A percentile compares a stretch with the other conserved stretches of the same genome.
phyloP scores from a whole-genome alignment of 2,888 invertebrate species.

The Lepidocyrtinus sp. region DNA sequence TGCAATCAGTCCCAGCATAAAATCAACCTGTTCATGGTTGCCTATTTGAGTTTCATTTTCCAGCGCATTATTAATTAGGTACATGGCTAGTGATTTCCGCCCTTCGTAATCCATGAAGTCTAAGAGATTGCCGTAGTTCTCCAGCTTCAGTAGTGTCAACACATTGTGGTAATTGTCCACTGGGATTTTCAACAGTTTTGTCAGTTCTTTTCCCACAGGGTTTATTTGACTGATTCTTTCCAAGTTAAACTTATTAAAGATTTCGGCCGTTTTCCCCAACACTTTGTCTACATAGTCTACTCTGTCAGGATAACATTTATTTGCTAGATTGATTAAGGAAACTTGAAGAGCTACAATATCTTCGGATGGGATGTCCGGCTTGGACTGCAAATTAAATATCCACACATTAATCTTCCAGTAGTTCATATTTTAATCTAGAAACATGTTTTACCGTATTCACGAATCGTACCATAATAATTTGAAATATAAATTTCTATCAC shows the following conservation, averaged over 20 bases:
- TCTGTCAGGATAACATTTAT: conserved; percentile 96
- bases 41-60: conserved; percentile 91
- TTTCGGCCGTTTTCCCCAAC: conserved; percentile 89
- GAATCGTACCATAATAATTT: too few species aligned
- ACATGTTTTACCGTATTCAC: too few species aligned
- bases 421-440: too few species aligned
- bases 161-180: conserved; percentile 96
- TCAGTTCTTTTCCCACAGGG: conserved; percentile 92
- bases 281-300: conserved; percentile 97
- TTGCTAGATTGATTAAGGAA: conserved; percentile 92
- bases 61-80: conserved; percentile 90
- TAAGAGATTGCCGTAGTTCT: conserved; percentile 89
- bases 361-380: conserved; percentile 95
- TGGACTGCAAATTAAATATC: conserved; percentile 77
- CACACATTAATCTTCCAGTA: not conserved
- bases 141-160: conserved; percentile 87
- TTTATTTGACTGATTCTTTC: conserved; percentile 85
- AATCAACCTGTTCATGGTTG: conserved; percentile 84
- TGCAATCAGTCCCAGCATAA: conserved; percentile 79
- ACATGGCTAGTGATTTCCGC: conserved; percentile 87
- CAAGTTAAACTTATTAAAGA: conserved; percentile 90
- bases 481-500: too few species aligned
- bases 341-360: conserved; percentile 97
- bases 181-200: conserved; percentile 93
- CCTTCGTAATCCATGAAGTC: conserved; percentile 91